Conservation (phyloP, 1,140 invertebrate species). For the Mycetomoellerius zeteki region DNA sequence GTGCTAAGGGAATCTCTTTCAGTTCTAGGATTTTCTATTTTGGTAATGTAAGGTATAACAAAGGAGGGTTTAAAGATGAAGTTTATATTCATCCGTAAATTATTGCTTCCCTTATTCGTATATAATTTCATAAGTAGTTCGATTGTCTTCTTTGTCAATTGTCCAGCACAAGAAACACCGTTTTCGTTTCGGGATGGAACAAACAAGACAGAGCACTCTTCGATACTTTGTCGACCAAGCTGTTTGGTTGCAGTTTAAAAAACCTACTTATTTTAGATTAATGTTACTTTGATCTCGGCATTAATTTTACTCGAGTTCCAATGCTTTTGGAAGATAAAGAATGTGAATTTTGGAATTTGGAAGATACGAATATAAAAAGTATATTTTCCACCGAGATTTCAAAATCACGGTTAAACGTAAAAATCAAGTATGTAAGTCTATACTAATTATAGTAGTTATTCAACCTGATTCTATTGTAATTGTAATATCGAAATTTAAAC, state of each 20-base stretch:
- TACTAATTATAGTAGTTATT: constrained; percentile 19
- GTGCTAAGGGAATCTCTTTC: constrained; percentile 74
- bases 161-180: not conserved
- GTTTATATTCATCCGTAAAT: constrained; percentile 49
- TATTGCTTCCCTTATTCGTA: constrained; percentile 20
- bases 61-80: constrained; percentile 29
- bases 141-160: constrained; percentile 14
- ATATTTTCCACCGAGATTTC: not conserved
- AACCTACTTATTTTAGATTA: constrained; percentile 47
- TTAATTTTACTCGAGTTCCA: not conserved
- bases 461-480: not conserved
- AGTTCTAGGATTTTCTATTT: constrained; percentile 74
- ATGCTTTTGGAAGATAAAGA: not conserved
- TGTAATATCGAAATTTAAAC: not conserved
- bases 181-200: constrained; percentile 31
- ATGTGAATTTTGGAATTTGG: not conserved
- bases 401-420: not conserved
- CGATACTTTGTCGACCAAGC: constrained; percentile 61
- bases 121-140: constrained; percentile 40
- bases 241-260: constrained; percentile 71
- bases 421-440: not conserved
- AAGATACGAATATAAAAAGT: not conserved
- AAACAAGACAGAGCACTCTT: constrained; percentile 43
- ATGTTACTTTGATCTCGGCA: constrained; percentile 38
- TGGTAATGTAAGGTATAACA: constrained; percentile 66